phyloP scores from a whole-genome alignment of 1,140 invertebrate genomes.

The Teleopsis dalmanni region DNA sequence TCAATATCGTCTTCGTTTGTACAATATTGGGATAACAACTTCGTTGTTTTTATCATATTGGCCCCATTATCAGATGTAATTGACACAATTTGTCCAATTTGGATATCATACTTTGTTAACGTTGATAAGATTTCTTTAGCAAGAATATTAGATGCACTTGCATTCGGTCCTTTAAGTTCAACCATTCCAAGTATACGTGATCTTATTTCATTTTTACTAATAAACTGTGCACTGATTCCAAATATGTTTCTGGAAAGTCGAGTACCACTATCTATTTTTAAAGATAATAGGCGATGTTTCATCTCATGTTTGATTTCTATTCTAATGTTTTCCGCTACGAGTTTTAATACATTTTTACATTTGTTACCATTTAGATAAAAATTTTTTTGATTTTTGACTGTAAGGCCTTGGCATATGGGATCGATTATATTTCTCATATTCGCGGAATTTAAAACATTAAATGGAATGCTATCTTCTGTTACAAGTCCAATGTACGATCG shows the following conservation, averaged over 20 bases:
- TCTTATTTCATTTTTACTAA: slow-evolving; percentile 12
- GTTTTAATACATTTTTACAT: slow-evolving; percentile 2
- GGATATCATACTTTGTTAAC: too few species aligned
- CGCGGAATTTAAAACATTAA: too few species aligned
- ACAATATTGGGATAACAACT: too few species aligned
- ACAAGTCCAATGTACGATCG: slow-evolving; percentile 12
- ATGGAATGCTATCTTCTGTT: slow-evolving; percentile 10
- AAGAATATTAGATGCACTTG: slow-evolving; percentile 10
- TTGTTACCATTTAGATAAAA: slow-evolving; percentile 3
- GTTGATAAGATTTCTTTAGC: background rate
- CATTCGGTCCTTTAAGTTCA: slow-evolving; percentile 12
- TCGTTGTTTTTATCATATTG: too few species aligned
- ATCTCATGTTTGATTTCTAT: slow-evolving; percentile 1
- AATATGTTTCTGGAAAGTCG: slow-evolving; percentile 10
- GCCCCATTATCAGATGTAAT: too few species aligned
- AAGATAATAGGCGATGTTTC: slow-evolving; percentile 10
- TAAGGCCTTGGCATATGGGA: slow-evolving; percentile 1
- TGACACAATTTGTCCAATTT: too few species aligned
- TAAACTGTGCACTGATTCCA: slow-evolving; percentile 12
- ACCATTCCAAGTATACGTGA: slow-evolving; percentile 13
- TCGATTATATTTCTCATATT: slow-evolving; percentile 7
- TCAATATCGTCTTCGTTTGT: too few species aligned
- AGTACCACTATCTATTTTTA: slow-evolving; percentile 14
- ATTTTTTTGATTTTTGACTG: slow-evolving; percentile 3
- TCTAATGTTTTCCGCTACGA: slow-evolving; percentile 7